phyloP scores from a whole-genome alignment of 2,113 vertebrate species.

The Amia ocellicauda region DNA sequence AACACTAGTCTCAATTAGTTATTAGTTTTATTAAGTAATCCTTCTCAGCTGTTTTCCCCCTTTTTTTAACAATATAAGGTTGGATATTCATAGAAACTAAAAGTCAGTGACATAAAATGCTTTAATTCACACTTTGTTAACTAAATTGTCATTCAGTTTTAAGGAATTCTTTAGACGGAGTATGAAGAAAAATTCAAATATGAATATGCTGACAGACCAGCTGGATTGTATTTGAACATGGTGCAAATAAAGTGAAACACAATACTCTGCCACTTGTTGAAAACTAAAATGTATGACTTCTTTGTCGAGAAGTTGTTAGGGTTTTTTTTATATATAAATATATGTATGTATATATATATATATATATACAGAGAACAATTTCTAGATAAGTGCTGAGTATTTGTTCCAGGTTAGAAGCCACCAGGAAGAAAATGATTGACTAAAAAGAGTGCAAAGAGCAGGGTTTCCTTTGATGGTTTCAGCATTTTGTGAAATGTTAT shows the following conservation, averaged over 20 bases:
- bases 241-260: slow-evolving; percentile 42
- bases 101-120: background rate
- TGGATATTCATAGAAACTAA: background rate
- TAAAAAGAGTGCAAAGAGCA: slow-evolving; percentile 20
- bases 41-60: background rate
- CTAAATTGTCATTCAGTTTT: slow-evolving; percentile 37
- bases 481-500: slow-evolving; percentile 8
- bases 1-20: slow-evolving; percentile 37
- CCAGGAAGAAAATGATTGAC: slow-evolving; percentile 27
- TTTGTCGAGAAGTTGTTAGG: slow-evolving; percentile 27
- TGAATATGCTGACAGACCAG: slow-evolving; percentile 42
- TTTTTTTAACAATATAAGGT: background rate
- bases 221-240: slow-evolving; percentile 34
- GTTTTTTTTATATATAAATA: too few species aligned
- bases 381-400: slow-evolving; percentile 6
- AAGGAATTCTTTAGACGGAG: background rate
- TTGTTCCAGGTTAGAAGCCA: slow-evolving; percentile 14
- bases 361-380: slow-evolving; percentile 16
- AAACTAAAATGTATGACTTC: slow-evolving; percentile 30
- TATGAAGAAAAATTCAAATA: slow-evolving; percentile 21
- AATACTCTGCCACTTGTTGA: slow-evolving; percentile 30
- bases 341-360: too few species aligned
- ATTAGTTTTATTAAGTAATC: slow-evolving; percentile 41
- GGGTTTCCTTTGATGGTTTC: slow-evolving; percentile 1
- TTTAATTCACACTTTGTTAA: slow-evolving; percentile 36